These are phyloP conservation scores for Drosophila lacteicornis DNA, from an alignment of 1,140 invertebrate species.

Conservation along the genomic window DNA sequence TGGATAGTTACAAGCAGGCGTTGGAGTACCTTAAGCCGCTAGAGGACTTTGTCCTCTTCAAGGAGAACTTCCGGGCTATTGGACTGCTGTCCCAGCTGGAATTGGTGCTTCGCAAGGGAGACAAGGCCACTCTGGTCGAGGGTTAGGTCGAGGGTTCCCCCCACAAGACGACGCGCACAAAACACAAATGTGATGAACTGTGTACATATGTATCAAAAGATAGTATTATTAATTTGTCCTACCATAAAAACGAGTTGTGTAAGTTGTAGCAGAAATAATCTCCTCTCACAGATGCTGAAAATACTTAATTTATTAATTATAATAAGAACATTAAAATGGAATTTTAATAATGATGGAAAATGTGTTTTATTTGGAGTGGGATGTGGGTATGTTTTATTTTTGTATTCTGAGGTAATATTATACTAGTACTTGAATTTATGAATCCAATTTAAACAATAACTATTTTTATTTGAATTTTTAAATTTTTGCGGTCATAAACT, in stretches of 20 bases:
- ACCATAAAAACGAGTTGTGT: conserved; percentile 32
- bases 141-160: conserved; percentile 28
- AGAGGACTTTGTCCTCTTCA: conserved; percentile 80
- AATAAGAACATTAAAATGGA: conserved; percentile 23
- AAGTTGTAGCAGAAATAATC: conserved; percentile 18
- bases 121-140: conserved; percentile 67
- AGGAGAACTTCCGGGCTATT: conserved; percentile 81
- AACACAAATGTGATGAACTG: conserved; percentile 77
- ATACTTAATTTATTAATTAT: conserved; percentile 70
- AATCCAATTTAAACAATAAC: neutral
- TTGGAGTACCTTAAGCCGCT: conserved; percentile 77
- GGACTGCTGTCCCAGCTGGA: conserved; percentile 78
- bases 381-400: neutral
- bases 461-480: neutral
- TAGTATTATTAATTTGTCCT: conserved; percentile 68
- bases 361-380: neutral
- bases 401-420: neutral
- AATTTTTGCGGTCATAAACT: no score
- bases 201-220: conserved; percentile 66
- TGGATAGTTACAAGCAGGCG: conserved; percentile 73
- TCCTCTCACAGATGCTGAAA: conserved; percentile 54
- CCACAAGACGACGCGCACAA: conserved; percentile 19
- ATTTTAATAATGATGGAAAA: conserved; percentile 8
- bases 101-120: conserved; percentile 70
- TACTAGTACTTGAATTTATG: no score